phyloP scores from a whole-genome alignment of 2,888 invertebrate species.

The Celastrina argiolus region DNA sequence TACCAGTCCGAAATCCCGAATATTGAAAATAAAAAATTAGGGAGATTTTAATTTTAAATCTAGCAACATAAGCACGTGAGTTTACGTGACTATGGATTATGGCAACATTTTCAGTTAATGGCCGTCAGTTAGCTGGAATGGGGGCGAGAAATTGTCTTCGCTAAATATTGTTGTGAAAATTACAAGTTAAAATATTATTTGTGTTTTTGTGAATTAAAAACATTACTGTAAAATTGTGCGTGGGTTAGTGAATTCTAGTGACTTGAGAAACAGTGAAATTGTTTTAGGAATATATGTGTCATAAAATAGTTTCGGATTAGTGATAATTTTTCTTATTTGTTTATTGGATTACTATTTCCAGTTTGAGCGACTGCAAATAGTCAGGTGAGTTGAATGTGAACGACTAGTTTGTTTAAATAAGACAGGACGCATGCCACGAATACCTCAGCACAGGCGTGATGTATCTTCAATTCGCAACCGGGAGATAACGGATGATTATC shows the following conservation, averaged over 20 bases:
- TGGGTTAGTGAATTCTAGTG: conserved; percentile 49
- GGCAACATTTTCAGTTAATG: conserved; percentile 66
- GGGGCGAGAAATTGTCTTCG: conserved; percentile 55
- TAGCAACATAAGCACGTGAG: conserved; percentile 54
- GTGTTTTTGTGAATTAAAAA: conserved; percentile 53
- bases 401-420: conserved; percentile 26
- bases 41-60: conserved; percentile 27
- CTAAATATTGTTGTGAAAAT: conserved; percentile 60
- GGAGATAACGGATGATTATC: conserved; percentile 71
- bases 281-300: conserved; percentile 66
- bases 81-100: conserved; percentile 54
- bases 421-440: conserved; percentile 53
- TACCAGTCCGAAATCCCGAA: neutral
- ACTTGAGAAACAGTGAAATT: conserved; percentile 55
- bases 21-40: conserved; percentile 1
- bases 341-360: conserved; percentile 72
- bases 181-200: conserved; percentile 58
- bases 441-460: conserved; percentile 43
- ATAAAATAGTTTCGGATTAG: conserved; percentile 67
- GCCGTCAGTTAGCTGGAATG: conserved; percentile 67
- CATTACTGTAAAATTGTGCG: conserved; percentile 50
- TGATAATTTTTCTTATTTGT: conserved; percentile 53
- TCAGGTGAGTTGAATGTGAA: conserved; percentile 55
- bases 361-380: conserved; percentile 58
- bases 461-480: conserved; percentile 41